Conservation (phyloP, 2,888 invertebrate genomes). For the Drosophila meridiana region DNA sequence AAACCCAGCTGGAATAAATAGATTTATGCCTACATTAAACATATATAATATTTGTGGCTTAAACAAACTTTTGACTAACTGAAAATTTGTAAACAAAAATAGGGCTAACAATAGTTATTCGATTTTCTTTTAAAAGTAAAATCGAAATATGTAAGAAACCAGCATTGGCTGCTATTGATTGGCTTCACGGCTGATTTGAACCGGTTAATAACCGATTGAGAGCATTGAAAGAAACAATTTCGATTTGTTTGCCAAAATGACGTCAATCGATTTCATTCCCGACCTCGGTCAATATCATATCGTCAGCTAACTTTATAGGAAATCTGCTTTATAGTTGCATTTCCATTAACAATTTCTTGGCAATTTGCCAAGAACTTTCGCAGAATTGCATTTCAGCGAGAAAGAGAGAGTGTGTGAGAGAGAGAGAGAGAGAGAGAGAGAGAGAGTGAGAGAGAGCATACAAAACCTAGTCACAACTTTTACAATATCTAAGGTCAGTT, state of each 20-base stretch:
- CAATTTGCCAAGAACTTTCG: conserved; percentile 39
- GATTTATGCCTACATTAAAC: not conserved
- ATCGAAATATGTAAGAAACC: not conserved
- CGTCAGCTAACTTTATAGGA: conserved; percentile 9
- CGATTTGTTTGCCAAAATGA: conserved; percentile 6
- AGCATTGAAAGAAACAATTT: not conserved
- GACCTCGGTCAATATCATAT: conserved; percentile 40
- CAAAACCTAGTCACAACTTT: conserved; percentile 14
- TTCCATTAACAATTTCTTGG: conserved; percentile 37
- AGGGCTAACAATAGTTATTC: not conserved
- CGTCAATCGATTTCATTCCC: conserved; percentile 29
- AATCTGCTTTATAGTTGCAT: conserved; percentile 11
- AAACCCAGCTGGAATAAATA: not conserved
- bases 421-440: not conserved
- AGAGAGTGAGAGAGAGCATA: not conserved
- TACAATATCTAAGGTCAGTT: conserved; percentile 69
- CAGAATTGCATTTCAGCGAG: conserved; percentile 19
- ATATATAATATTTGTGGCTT: too few relatives aligned
- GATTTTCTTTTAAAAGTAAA: not conserved
- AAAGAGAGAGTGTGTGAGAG: not conserved
- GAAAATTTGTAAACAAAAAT: not conserved
- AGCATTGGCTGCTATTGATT: not conserved
- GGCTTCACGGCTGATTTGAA: not conserved
- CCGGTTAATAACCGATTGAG: not conserved
- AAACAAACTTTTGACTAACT: not conserved